A percentile compares a stretch with the other conserved stretches of the same genome.
phyloP scores from a whole-genome alignment of 2,888 invertebrate genomes.

The Lasioglossum marginatum region DNA sequence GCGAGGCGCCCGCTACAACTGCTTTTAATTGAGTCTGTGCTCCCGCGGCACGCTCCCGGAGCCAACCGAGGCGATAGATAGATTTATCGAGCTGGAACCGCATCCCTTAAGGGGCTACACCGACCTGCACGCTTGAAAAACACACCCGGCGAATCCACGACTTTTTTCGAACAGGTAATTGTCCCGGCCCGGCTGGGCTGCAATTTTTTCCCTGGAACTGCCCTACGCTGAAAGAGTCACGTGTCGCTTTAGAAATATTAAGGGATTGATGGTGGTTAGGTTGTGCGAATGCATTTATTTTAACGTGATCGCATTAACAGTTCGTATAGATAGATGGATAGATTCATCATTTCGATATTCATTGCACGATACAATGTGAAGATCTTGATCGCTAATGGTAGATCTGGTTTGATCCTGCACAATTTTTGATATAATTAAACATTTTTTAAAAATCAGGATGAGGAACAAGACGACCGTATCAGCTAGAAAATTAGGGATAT shows the following conservation, averaged over 20 bases:
- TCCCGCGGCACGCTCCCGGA: background rate
- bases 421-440: background rate
- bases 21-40: slow-evolving; percentile 9
- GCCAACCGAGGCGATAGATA: slow-evolving; percentile 12
- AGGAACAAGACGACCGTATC: no score
- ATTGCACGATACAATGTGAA: no score
- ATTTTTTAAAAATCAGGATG: no score
- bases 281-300: no score
- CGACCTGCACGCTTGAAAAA: slow-evolving; percentile 5
- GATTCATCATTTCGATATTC: no score
- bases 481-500: no score
- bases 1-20: background rate
- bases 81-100: slow-evolving; percentile 19
- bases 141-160: background rate
- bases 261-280: no score
- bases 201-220: background rate
- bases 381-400: no score
- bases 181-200: background rate
- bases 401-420: background rate
- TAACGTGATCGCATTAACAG: no score
- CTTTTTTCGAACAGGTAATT: background rate
- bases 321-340: no score
- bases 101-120: slow-evolving; percentile 10
- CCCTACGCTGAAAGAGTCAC: background rate
- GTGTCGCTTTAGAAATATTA: background rate